Evolutionary conservation across 2,797 vertebrate genomes (phyloP), one percentile per base, ranked within the genome.

Genomic region (Ptychadena robeensis): DNA sequence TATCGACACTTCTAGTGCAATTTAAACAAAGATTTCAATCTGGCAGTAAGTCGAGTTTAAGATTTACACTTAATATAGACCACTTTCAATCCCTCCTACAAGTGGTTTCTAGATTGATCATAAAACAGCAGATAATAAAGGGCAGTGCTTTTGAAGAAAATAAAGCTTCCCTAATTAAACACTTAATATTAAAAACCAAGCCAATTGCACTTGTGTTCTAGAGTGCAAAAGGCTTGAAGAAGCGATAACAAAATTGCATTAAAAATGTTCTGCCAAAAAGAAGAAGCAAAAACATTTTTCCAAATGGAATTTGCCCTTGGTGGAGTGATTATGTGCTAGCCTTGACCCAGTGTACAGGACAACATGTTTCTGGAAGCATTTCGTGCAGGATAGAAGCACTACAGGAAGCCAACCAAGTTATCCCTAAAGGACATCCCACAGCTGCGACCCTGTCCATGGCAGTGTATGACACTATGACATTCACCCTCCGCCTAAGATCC

Each of bases 281-380:
- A 63, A 73, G 59, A 73, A 53, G 63, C 25, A 38, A 71, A 44
- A 71, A 28, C 25, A 15, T 32, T 57, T 32, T 73, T 10, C 40
- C n/a, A 59, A 22, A 68, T 79, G 82, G 82, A 84, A 79, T 84
- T 79, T 79, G 82, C 48, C 70, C 82, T 74, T 74, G 82, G 70
- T 67, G 44, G 15, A 61, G 27, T 15, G 30, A 74, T 48, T 48
- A 44, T 64, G 74, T 15, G 9, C 31, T 35, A 63, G 34, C 76
- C 76, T 79, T 84, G 69, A 73, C 44, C 76, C 8, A 12, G 10
- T 14, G 15, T 9, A 28, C 34, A 61, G 32, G 64, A 44, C 44
- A 68, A 9, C n/a, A 14, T 35, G 57, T 32, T 10, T 14, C 59
- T 64, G 57, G 11, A 65, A 82, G 67, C 38, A 68, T 34, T 6